Evolutionary conservation across 2,888 invertebrate genomes (phyloP).

Genomic region (Acleris literana): DNA sequence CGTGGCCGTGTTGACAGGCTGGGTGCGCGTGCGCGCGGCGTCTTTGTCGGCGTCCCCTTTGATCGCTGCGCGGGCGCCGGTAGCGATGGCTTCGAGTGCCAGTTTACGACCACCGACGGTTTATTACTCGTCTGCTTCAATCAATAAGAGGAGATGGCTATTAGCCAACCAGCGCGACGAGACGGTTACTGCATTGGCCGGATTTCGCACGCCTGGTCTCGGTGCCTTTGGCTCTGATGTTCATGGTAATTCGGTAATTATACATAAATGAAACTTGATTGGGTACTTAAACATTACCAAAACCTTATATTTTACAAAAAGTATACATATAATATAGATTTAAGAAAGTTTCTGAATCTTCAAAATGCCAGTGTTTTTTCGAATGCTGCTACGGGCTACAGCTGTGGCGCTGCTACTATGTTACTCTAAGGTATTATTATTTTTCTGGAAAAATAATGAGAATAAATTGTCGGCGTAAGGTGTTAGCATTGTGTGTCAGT

Average conservation of each 20-base stretch:
- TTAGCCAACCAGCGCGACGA: conserved; percentile 56
- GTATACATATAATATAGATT: too few relatives aligned
- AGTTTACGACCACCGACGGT: conserved; percentile 77
- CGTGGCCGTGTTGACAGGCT: conserved; percentile 79
- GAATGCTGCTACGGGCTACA: too few relatives aligned
- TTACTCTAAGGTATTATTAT: too few relatives aligned
- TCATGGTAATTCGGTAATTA: conserved; percentile 2
- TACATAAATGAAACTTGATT: background rate
- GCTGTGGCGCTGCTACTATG: too few relatives aligned
- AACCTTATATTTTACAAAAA: too few relatives aligned
- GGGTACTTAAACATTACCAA: too few relatives aligned
- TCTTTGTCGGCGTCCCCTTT: conserved; percentile 74
- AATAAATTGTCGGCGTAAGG: too few relatives aligned
- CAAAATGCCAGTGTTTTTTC: too few relatives aligned
- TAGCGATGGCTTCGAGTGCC: conserved; percentile 70
- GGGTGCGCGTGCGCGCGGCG: conserved; percentile 58
- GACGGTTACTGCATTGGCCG: conserved; percentile 47
- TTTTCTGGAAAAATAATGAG: too few relatives aligned
- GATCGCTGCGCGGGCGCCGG: conserved; percentile 76
- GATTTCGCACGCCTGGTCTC: conserved; percentile 51
- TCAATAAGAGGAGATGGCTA: conserved; percentile 60
- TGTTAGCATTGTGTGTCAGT: too few relatives aligned
- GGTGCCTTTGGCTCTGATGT: background rate
- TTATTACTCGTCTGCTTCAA: conserved; percentile 71
- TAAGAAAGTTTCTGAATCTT: too few relatives aligned